Conservation (phyloP, 37 sponge, comb jelly and placozoan species). For the Crambe crambe region DNA sequence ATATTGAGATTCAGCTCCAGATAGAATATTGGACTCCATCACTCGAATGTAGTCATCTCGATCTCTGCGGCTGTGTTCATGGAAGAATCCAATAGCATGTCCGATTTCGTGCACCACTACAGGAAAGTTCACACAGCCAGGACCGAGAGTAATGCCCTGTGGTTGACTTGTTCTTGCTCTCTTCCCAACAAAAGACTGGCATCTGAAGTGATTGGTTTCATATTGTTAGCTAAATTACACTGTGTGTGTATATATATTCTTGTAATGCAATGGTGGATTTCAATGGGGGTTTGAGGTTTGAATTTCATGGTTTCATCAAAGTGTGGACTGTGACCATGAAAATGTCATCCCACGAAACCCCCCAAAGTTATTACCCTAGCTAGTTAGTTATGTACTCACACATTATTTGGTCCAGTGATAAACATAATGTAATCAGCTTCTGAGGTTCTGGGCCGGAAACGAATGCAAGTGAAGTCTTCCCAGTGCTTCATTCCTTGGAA, state of each 20-base stretch:
- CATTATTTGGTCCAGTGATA: conserved; percentile 40
- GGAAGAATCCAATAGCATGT: conserved; percentile 69
- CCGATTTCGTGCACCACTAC: conserved; percentile 70
- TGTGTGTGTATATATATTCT: no score
- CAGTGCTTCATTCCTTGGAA: conserved; percentile 70
- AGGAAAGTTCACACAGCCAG: conserved; percentile 12
- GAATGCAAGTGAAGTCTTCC: conserved; percentile 76
- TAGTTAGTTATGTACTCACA: conserved; percentile 37
- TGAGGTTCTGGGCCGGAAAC: conserved; percentile 35
- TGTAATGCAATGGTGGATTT: no score
- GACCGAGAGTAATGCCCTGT: conserved; percentile 28
- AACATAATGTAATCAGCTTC: conserved; percentile 31
- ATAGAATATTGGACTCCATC: conserved; percentile 23
- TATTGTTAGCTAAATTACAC: background rate
- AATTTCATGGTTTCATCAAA: no score
- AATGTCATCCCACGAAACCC: no score
- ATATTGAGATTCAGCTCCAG: conserved; percentile 14
- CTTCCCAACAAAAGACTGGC: conserved; percentile 51
- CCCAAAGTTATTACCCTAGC: no score
- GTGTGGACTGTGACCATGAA: no score
- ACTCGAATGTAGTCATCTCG: conserved; percentile 56
- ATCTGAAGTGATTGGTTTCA: conserved; percentile 28
- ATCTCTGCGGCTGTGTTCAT: conserved; percentile 68
- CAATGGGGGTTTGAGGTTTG: no score
- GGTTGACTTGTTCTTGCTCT: background rate